Base-by-base conservation (phyloP, 2,797 vertebrate species). In the Sebastes diploproa region DNA sequence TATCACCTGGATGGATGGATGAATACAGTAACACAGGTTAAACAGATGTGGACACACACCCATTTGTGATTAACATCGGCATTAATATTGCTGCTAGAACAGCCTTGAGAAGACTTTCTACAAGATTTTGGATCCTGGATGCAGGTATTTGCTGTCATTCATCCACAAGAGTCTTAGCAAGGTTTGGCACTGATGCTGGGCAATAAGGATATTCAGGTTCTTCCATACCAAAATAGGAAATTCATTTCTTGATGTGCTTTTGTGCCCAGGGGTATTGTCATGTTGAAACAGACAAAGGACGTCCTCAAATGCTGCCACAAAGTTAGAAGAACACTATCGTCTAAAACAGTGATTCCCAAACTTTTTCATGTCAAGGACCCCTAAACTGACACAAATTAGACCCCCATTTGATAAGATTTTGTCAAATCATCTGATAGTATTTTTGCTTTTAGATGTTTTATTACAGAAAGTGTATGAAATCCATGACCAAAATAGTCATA, bases 1-100 rank as follows among this genome's bases (percentile, higher is more conserved):
- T 58, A 54, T 86, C 30, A 77, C 77, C 88, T 91, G 64, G 42
- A 59, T 18, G 5, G 70, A 78, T 10, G 2, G 34, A 36, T 36
- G 34, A 64, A 77, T 4, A 78, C 4, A 86, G 22, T 4, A 27
- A 62, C 4, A 81, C 11, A 62, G 13, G 63, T 32, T 22, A 29
- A 2, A 27, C 16, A 74, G 4, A 64, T 11, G 14, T 54, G 4
- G 27, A 76, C 46, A 65, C n/a, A 34, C 2, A 55, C 34, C 8
- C 12, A 54, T 7, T 10, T 8, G 6, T 27, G 23, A 36, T 72
- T 32, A 18, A 16, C 3, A 20, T 9, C 6, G 23, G 8, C 18
- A 54, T n/a, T 12, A 29, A 54, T 29, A 8, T 7, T 4, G n/a
- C 27, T 23, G 10, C 5, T 18, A 32, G 18, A 25, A 42, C 7